These are phyloP conservation scores for Drosophila pruinosa DNA, from an alignment of 1,140 invertebrate genomes.

Conservation along the genomic window DNA sequence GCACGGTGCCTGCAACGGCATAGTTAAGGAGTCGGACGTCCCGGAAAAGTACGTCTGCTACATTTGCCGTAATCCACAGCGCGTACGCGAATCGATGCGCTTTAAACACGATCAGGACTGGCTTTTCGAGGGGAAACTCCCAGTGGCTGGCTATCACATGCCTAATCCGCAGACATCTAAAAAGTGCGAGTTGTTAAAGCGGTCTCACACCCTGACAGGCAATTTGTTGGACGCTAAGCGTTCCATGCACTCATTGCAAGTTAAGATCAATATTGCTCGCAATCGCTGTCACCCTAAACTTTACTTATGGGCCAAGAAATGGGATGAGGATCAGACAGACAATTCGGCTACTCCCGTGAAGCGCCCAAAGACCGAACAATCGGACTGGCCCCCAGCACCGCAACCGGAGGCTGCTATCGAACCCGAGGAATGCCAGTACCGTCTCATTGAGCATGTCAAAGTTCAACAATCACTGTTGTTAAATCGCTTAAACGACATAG, in stretches of 20 bases:
- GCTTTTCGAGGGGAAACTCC: constrained; percentile 91
- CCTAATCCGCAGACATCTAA: constrained; percentile 75
- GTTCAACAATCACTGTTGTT: constrained; percentile 89
- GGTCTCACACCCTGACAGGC: constrained; percentile 89
- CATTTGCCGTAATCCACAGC: constrained; percentile 91
- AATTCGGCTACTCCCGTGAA: constrained; percentile 40
- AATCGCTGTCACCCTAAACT: constrained; percentile 92
- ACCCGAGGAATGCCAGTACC: constrained; percentile 89
- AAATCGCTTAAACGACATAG: constrained; percentile 88
- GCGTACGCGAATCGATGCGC: constrained; percentile 87
- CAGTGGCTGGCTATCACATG: constrained; percentile 84
- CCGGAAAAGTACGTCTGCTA: constrained; percentile 95
- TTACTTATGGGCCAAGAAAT: constrained; percentile 93
- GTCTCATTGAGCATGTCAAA: constrained; percentile 90
- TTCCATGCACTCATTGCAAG: constrained; percentile 87
- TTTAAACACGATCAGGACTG: constrained; percentile 94
- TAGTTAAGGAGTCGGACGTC: constrained; percentile 90
- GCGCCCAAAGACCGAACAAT: constrained; percentile 51
- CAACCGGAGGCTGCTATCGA: constrained; percentile 92
- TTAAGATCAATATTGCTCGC: constrained; percentile 90
- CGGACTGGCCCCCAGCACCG: constrained; percentile 84
- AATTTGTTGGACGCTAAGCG: constrained; percentile 87
- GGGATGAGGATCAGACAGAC: constrained; percentile 84
- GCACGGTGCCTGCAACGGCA: constrained; percentile 94
- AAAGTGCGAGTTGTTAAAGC: constrained; percentile 84